phyloP scores from a whole-genome alignment of 2,113 vertebrate genomes.

The Alligator mississippiensis region DNA sequence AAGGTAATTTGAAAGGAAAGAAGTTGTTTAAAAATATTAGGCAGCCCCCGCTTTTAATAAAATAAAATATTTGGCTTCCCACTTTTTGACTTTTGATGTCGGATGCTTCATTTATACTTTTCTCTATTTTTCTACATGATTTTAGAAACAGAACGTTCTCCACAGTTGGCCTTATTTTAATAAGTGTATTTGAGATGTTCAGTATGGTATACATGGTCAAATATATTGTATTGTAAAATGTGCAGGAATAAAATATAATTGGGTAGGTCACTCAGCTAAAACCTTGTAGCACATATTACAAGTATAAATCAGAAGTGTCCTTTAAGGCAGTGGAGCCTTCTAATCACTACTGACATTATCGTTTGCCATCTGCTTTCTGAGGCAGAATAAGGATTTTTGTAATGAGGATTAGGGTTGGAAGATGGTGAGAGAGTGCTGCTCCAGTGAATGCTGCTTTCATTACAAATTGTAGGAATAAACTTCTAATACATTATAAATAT shows the following conservation, averaged over 20 bases:
- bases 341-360: slow-evolving; percentile 88
- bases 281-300: neutral
- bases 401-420: slow-evolving; percentile 77
- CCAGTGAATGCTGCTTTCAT: slow-evolving; percentile 68
- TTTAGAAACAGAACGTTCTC: neutral
- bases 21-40: slow-evolving; percentile 25
- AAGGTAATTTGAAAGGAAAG: neutral
- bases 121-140: neutral
- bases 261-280: neutral
- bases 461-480: neutral
- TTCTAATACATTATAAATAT: neutral
- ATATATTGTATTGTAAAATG: neutral
- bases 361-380: slow-evolving; percentile 85
- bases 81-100: neutral
- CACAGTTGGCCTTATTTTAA: neutral
- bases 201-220: neutral
- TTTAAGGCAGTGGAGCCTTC: slow-evolving; percentile 68
- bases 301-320: slow-evolving; percentile 7
- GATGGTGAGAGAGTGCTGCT: slow-evolving; percentile 74
- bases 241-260: neutral
- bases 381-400: slow-evolving; percentile 81
- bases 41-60: neutral
- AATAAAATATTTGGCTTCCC: neutral
- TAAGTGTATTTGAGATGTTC: neutral
- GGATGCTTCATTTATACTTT: neutral